Evolutionary conservation across 1,140 invertebrate species (phyloP).

Genomic region (Bombus sibiricus): DNA sequence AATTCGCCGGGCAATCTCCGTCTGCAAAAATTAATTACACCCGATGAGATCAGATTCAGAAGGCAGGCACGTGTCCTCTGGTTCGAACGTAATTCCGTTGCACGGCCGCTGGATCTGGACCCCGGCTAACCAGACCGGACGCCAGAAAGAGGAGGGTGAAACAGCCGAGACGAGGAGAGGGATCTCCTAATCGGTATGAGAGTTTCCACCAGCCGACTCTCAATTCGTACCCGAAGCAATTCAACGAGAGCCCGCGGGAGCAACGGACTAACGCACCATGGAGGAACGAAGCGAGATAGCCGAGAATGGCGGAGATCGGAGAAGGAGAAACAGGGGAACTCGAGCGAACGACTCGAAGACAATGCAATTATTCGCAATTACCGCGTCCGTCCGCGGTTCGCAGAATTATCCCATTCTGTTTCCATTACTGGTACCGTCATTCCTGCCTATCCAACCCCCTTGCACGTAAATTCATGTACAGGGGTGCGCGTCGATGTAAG

Average conservation of each 20-base stretch:
- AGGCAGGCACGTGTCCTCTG: constrained; percentile 38
- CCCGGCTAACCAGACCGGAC: constrained; percentile 35
- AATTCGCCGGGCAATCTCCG: constrained; percentile 30
- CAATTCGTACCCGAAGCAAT: constrained; percentile 73
- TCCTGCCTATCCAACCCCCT: constrained; percentile 42
- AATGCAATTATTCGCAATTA: constrained; percentile 84
- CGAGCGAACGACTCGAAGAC: constrained; percentile 81
- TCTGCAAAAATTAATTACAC: constrained; percentile 61
- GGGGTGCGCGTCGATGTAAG: constrained; percentile 30
- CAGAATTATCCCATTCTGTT: constrained; percentile 80
- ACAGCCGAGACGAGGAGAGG: constrained; percentile 3
- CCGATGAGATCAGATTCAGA: constrained; percentile 35
- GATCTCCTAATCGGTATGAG: constrained; percentile 71
- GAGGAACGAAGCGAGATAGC: constrained; percentile 11
- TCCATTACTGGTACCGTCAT: constrained; percentile 75
- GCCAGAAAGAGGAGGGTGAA: constrained; percentile 22
- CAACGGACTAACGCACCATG: constrained; percentile 30
- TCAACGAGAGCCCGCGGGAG: constrained; percentile 53
- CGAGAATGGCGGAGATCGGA: background rate
- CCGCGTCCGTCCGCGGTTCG: constrained; percentile 77
- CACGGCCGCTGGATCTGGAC: constrained; percentile 46
- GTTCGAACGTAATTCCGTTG: constrained; percentile 55
- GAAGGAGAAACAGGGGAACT: constrained; percentile 66
- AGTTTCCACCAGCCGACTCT: constrained; percentile 69
- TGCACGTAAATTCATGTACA: constrained; percentile 22